phyloP scores from a whole-genome alignment of 2,797 vertebrate species.

The Austrolebias charrua region DNA sequence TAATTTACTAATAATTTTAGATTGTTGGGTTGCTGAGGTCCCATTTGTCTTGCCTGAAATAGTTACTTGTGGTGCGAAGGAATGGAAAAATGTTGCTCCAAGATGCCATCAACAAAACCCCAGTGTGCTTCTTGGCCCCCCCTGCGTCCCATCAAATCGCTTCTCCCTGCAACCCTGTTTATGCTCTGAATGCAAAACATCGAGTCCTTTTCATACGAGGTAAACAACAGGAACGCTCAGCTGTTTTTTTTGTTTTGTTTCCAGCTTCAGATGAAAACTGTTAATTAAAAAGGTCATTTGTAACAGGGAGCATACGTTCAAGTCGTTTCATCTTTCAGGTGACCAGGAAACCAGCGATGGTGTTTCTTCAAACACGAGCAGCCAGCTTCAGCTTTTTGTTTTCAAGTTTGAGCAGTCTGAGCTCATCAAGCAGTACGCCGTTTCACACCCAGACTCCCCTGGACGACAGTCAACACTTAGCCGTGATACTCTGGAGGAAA shows the following conservation, averaged over 20 bases:
- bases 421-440: constrained; percentile 33
- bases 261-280: too few relatives aligned
- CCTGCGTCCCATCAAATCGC: constrained; percentile 48
- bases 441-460: constrained; percentile 19
- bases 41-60: constrained; percentile 6
- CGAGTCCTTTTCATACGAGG: constrained; percentile 62
- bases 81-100: constrained; percentile 65
- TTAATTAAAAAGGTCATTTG: too few relatives aligned
- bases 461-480: constrained; percentile 14
- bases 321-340: constrained; percentile 42
- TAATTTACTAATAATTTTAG: neutral
- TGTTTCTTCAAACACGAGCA: constrained; percentile 5
- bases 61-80: constrained; percentile 64
- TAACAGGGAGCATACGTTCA: too few relatives aligned
- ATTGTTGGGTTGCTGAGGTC: neutral
- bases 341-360: constrained; percentile 28
- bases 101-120: constrained; percentile 52
- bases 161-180: constrained; percentile 60
- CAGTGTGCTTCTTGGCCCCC: constrained; percentile 53
- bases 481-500: constrained; percentile 39
- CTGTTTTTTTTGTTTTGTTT: too few relatives aligned
- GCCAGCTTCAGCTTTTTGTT: constrained; percentile 56
- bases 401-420: constrained; percentile 54
- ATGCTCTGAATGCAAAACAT: constrained; percentile 41
- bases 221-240: constrained; percentile 18